Base-by-base conservation (phyloP, 2,888 invertebrate genomes). In the Drosophila pegasa region DNA sequence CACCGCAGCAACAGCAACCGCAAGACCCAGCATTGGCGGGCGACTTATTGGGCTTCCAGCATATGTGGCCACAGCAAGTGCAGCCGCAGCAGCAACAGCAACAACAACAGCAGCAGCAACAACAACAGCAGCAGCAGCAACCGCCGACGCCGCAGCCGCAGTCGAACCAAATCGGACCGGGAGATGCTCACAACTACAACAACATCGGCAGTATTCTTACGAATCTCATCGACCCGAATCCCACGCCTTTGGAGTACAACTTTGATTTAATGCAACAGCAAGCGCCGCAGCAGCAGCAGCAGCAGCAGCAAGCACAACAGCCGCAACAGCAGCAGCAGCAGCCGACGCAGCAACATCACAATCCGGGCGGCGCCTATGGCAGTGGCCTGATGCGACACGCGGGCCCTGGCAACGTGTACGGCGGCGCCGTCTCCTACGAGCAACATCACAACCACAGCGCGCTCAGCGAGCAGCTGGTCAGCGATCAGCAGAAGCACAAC, bases 151-250 rank as follows among this genome's bases (percentile, higher is more conserved):
- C 63, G 20, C 76, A 66, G 51, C 67, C 61, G 12, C 83, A 84
- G 71, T 64, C 68, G 5, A 80, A 81, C 62, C 78, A 86, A 68
- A 75, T 61, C 2, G 74, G 58, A 25, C 65, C 67, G 40, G 60
- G 84, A 33, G 91, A 91, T 84, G 84, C 91, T 5, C 91, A 92
- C 62, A 91, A 87, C 56, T 92, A 92, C 72, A 92, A 92, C 60
- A 92, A 92, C 65, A 92, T 92, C 62, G 92, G 92, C 52, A 92
- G 92, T 80, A 92, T 92, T 84, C 87, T 92, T 45, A 92, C 92
- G 74, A 92, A 92, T 90, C 89, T 92, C 80, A 90, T 92, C 66
- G 91, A 92, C 58, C 91, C 90, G 48, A 92, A 91, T 78, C 91
- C 92, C 58, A 83, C 91, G 73, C 87, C 91, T n/a, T 83, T 92